phyloP scores from a whole-genome alignment of 2,888 invertebrate genomes.

The Andrena camellia region DNA sequence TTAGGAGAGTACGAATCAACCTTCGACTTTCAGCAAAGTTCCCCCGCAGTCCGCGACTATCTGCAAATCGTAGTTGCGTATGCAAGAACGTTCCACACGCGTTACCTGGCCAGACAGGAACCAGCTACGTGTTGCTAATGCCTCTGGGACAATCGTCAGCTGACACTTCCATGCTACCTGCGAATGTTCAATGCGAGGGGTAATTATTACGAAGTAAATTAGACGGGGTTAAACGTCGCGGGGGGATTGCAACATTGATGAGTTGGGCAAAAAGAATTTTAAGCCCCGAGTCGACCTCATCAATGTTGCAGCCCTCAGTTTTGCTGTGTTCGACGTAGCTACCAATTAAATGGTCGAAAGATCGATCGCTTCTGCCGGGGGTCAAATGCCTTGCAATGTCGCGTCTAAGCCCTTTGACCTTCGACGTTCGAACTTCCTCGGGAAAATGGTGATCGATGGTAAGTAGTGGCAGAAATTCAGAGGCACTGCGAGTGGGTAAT shows the following conservation, averaged over 20 bases:
- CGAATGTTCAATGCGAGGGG: slow-evolving; percentile 72
- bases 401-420: slow-evolving; percentile 47
- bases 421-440: neutral
- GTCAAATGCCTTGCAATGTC: slow-evolving; percentile 19
- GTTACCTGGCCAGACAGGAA: slow-evolving; percentile 12
- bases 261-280: slow-evolving; percentile 37
- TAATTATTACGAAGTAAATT: slow-evolving; percentile 75
- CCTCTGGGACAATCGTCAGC: slow-evolving; percentile 72
- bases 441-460: neutral
- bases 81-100: slow-evolving; percentile 16
- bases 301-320: slow-evolving; percentile 63
- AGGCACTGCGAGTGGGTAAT: neutral
- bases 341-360: slow-evolving; percentile 63
- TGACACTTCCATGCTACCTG: slow-evolving; percentile 69
- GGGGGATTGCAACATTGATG: slow-evolving; percentile 49
- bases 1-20: slow-evolving; percentile 30
- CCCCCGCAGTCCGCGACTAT: slow-evolving; percentile 14
- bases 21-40: slow-evolving; percentile 37
- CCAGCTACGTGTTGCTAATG: slow-evolving; percentile 58
- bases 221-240: slow-evolving; percentile 39
- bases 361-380: slow-evolving; percentile 59
- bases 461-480: neutral
- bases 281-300: slow-evolving; percentile 53
- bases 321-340: slow-evolving; percentile 29
- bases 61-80: slow-evolving; percentile 20